Percentiles rank a stretch among this genome's conserved stretches.
Evolutionary conservation across 2,888 invertebrate genomes (phyloP).

Genomic region (Drosophila histrio): DNA sequence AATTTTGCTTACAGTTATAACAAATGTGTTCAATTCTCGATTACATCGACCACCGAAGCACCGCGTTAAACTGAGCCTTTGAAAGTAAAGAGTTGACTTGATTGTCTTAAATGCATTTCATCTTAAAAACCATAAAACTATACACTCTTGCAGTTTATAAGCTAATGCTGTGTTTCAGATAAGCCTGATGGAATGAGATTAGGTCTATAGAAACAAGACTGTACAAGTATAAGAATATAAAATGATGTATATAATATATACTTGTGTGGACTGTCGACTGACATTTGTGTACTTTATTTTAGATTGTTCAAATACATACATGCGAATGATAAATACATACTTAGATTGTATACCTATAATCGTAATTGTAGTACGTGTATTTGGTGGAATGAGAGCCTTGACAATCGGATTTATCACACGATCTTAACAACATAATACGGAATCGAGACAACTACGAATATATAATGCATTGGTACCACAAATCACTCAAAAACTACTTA

Average conservation of each 20-base stretch:
- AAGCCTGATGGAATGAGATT: constrained; percentile 30
- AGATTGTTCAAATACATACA: constrained; percentile 43
- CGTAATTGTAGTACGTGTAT: constrained; percentile 6
- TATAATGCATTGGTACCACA: constrained; percentile 54
- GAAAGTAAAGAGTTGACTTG: background rate
- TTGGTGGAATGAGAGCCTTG: constrained; percentile 36
- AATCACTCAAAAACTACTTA: constrained; percentile 60
- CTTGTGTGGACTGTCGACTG: constrained; percentile 5
- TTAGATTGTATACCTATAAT: constrained; percentile 14
- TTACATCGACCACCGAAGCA: background rate
- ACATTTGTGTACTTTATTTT: constrained; percentile 40
- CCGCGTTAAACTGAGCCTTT: constrained; percentile 37
- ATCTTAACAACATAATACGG: constrained; percentile 38
- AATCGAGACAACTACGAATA: constrained; percentile 5
- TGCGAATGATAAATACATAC: constrained; percentile 28
- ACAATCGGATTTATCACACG: constrained; percentile 53
- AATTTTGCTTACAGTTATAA: too few relatives aligned
- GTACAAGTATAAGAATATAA: background rate
- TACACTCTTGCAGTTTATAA: background rate
- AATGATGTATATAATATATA: constrained; percentile 1
- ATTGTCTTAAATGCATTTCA: constrained; percentile 6
- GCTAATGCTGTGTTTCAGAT: constrained; percentile 10
- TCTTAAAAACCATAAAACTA: constrained; percentile 15
- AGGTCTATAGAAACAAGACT: constrained; percentile 5
- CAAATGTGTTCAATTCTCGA: background rate